A percentile compares a stretch with the other conserved stretches of the same genome.
Evolutionary conservation across 1,140 invertebrate species (phyloP).

Genomic region (Danaus melanippus): DNA sequence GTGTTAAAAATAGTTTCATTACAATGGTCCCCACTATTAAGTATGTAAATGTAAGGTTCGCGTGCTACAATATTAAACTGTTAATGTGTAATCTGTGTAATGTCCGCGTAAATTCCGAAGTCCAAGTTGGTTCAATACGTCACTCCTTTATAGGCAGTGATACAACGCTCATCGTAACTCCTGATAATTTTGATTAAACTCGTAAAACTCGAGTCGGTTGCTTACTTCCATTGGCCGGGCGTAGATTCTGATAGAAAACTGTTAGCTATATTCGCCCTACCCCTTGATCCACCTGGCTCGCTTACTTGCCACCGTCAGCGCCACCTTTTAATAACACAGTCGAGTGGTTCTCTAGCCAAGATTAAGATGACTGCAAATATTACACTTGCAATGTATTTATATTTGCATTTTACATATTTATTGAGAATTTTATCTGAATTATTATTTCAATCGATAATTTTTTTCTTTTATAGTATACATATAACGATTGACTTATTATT

Average conservation of each 20-base stretch:
- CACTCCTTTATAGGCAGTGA: constrained; percentile 29
- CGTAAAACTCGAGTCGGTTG: constrained; percentile 49
- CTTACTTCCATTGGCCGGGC: constrained; percentile 28
- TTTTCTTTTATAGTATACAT: no score
- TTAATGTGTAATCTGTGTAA: no score
- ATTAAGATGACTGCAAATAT: constrained; percentile 63
- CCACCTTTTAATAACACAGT: constrained; percentile 70
- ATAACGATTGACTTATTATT: no score
- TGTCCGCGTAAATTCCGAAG: no score
- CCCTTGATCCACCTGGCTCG: constrained; percentile 40
- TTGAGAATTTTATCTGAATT: no score
- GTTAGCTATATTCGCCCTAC: constrained; percentile 50
- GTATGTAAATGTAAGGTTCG: no score
- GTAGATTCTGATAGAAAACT: constrained; percentile 42
- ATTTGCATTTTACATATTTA: constrained; percentile 15
- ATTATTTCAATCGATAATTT: no score
- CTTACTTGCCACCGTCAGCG: constrained; percentile 34
- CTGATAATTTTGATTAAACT: constrained; percentile 59
- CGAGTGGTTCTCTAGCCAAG: constrained; percentile 55
- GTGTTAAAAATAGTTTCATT: no score
- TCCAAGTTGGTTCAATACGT: no score
- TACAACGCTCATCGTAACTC: constrained; percentile 30
- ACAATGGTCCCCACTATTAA: no score
- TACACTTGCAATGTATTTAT: constrained; percentile 31
- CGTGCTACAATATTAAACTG: no score